Base-by-base conservation (phyloP, 2,888 invertebrate species). In the Sericinus montela region DNA sequence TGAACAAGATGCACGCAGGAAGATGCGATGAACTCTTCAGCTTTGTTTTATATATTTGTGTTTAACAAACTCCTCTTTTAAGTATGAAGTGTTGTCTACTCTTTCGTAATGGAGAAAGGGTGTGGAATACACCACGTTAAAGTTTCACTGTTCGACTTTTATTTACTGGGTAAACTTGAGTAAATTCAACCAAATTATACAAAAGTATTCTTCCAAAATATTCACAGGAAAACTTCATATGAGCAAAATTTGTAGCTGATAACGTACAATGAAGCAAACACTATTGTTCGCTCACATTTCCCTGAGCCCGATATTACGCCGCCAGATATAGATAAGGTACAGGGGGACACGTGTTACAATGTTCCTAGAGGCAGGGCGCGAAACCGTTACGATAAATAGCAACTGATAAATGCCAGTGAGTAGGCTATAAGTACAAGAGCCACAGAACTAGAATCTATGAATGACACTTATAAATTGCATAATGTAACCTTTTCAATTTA, bases 1-100 rank as follows among this genome's bases (percentile, higher is more conserved):
- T 78, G 80, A 78, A 80, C 75, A 67, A 59, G 65, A 65, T 68
- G 72, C 72, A 55, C 37, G 50, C 63, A 61, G 63, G 65, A 76
- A 68, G 70, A 59, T 45, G 49, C 49, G 45, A 50, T 50, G 35
- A 60, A 67, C 42, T 58, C 62, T 51, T 53, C 49, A 51, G 50
- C 54, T 61, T 66, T 63, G 67, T 67, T 69, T 66, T 62, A 57
- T 56, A 52, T 45, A 49, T 53, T 34, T 50, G 45, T 41, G 55
- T 53, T 53, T 57, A 32, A 38, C 30, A 11, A 23, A 42, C 36
- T 16, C 19, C 29, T 30, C 11, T 30, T 37, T 13, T n/a, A 36
- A 36, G 6, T 42, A n/a, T 14, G 19, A 36, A 10, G 14, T 15
- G 0, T 9, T 19, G 3, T 3, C 19, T 19, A 19, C 3, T 19